A percentile compares a stretch with the other conserved stretches of the same genome.
These are phyloP conservation scores for Hipposideros larvatus DNA, from an alignment of 2,797 vertebrate genomes.

Conservation along the genomic window DNA sequence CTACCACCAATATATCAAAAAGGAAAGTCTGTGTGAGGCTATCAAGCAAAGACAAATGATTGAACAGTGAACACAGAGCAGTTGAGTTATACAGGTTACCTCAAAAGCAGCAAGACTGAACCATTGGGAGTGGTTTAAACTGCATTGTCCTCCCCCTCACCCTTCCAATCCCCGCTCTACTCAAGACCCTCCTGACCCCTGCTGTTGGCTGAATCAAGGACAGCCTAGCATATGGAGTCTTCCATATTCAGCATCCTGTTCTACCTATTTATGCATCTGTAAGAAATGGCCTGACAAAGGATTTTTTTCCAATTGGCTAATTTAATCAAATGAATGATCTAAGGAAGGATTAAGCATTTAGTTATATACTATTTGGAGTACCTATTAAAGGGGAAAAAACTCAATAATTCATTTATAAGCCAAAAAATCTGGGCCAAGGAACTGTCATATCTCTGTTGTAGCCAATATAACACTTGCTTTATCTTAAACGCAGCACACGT, in stretches of 20 bases:
- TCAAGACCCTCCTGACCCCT: neutral
- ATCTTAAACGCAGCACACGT: neutral
- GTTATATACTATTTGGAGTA: neutral
- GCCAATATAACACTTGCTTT: neutral
- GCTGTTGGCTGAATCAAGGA: neutral
- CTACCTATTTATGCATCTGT: neutral
- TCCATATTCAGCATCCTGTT: neutral
- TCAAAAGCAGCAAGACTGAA: neutral
- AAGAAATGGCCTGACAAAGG: neutral
- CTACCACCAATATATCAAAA: neutral
- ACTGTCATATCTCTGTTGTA: neutral
- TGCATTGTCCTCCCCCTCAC: neutral
- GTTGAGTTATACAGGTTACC: neutral
- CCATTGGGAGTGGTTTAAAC: neutral
- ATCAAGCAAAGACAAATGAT: neutral
- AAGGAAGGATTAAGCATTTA: neutral
- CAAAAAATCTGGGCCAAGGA: neutral
- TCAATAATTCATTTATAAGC: neutral
- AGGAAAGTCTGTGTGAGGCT: neutral
- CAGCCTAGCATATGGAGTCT: neutral
- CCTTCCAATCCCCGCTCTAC: too few relatives aligned
- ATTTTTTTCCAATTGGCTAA: neutral
- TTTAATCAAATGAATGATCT: neutral
- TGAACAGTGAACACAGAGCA: neutral
- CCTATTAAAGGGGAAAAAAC: neutral